Conservation (phyloP, 2,888 invertebrate species). For the Melitaea athalia region DNA sequence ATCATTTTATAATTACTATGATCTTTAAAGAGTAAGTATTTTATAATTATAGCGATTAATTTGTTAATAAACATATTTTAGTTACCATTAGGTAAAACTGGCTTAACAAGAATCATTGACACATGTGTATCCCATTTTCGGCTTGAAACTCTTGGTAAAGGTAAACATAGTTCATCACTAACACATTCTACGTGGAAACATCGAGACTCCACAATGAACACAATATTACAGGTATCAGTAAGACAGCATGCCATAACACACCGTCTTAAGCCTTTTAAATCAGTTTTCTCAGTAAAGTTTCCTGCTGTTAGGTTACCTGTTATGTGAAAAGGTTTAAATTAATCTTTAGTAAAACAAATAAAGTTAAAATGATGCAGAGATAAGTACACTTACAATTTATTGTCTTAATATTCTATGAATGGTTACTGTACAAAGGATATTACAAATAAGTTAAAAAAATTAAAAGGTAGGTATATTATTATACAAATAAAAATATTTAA, state of each 20-base stretch:
- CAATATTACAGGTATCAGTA: slow-evolving; percentile 88
- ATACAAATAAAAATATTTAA: too few species aligned
- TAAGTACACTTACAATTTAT: too few species aligned
- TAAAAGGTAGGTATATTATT: too few species aligned
- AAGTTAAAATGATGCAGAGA: too few species aligned
- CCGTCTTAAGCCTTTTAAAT: slow-evolving; percentile 79
- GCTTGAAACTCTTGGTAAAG: slow-evolving; percentile 78
- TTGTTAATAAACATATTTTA: slow-evolving; percentile 8
- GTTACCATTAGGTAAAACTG: slow-evolving; percentile 82
- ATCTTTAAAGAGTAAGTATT: background rate
- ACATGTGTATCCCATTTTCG: slow-evolving; percentile 84
- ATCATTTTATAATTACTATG: too few species aligned
- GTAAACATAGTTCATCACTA: slow-evolving; percentile 87
- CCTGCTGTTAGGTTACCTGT: slow-evolving; percentile 82
- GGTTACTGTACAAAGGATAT: too few species aligned
- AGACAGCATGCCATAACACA: slow-evolving; percentile 87
- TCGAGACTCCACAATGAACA: slow-evolving; percentile 87
- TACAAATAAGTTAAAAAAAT: too few species aligned
- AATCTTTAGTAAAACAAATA: background rate
- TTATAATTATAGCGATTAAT: background rate
- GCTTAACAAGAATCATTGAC: slow-evolving; percentile 89
- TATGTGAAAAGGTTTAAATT: background rate
- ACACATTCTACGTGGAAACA: slow-evolving; percentile 90
- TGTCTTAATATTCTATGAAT: too few species aligned
- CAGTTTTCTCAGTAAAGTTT: slow-evolving; percentile 81